A percentile compares a stretch with the other conserved stretches of the same genome.
phyloP scores from a whole-genome alignment of 1,140 invertebrate genomes.

The Drosophila miranda region DNA sequence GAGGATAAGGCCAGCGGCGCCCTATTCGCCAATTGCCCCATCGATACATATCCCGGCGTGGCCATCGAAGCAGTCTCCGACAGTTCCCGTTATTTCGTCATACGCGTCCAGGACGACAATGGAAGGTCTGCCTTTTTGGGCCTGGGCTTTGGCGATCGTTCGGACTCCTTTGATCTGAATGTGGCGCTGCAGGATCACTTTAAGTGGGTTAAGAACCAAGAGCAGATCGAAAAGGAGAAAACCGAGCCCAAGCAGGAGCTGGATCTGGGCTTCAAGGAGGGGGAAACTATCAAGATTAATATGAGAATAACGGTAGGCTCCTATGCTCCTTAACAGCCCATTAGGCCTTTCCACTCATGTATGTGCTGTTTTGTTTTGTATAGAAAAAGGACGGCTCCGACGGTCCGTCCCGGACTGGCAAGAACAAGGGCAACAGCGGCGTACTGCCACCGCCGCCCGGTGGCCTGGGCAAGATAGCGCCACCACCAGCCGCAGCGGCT shows the following conservation, averaged over 20 bases:
- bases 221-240: conserved; percentile 92
- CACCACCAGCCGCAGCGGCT: conserved; percentile 92
- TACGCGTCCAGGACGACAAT: conserved; percentile 97
- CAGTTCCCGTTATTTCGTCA: conserved; percentile 99
- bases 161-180: conserved; percentile 99
- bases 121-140: conserved; percentile 98
- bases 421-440: conserved; percentile 83
- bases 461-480: conserved; percentile 87
- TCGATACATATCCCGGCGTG: conserved; percentile 96
- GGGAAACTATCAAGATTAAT: conserved; percentile 99
- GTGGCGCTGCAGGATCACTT: conserved; percentile 99
- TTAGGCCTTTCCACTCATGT: neutral
- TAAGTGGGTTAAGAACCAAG: conserved; percentile 97
- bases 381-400: conserved; percentile 95
- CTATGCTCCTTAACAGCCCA: neutral
- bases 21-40: conserved; percentile 99
- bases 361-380: neutral
- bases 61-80: conserved; percentile 98
- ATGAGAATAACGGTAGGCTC: conserved; percentile 96
- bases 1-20: conserved; percentile 98
- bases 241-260: conserved; percentile 90
- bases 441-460: conserved; percentile 79
- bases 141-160: conserved; percentile 97
- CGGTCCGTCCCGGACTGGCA: conserved; percentile 85
- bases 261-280: conserved; percentile 98